A percentile compares a stretch with the other conserved stretches of the same genome.
These are phyloP conservation scores for Nomada ruficornis DNA, from an alignment of 2,888 invertebrate species.

Conservation along the genomic window DNA sequence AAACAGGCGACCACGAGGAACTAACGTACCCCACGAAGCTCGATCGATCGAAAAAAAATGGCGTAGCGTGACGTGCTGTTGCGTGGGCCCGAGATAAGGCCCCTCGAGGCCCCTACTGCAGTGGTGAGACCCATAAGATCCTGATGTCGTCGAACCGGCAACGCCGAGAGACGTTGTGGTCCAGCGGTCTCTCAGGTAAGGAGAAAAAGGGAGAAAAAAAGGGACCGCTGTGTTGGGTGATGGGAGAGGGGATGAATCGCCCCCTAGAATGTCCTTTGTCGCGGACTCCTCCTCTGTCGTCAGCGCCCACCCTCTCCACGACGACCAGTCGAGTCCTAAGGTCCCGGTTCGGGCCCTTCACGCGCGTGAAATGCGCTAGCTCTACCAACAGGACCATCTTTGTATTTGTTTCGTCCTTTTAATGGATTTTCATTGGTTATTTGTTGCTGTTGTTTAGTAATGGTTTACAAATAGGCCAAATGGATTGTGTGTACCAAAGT, in stretches of 20 bases:
- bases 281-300: conserved; percentile 66
- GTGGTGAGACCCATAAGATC: conserved; percentile 54
- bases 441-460: background rate
- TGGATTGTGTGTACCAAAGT: background rate
- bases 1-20: background rate
- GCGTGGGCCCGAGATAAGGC: conserved; percentile 65
- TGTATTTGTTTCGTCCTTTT: conserved; percentile 29
- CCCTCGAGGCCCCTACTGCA: conserved; percentile 15
- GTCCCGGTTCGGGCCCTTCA: conserved; percentile 65
- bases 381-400: conserved; percentile 36
- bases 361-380: conserved; percentile 69
- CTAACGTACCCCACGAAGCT: conserved; percentile 25
- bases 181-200: conserved; percentile 66
- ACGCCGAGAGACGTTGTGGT: conserved; percentile 70
- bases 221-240: conserved; percentile 2
- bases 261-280: conserved; percentile 83
- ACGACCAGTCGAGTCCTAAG: conserved; percentile 63
- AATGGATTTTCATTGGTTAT: background rate
- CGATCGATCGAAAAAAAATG: conserved; percentile 57
- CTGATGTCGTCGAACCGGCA: conserved; percentile 76
- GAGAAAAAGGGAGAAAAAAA: conserved; percentile 66
- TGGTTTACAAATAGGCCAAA: background rate
- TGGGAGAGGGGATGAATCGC: conserved; percentile 60
- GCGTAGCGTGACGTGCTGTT: conserved; percentile 62
- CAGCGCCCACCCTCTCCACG: conserved; percentile 63